Evolutionary conservation across 1,140 invertebrate genomes (phyloP), one percentile per base, ranked within the genome.

Genomic region (Callitettix versicolor): DNA sequence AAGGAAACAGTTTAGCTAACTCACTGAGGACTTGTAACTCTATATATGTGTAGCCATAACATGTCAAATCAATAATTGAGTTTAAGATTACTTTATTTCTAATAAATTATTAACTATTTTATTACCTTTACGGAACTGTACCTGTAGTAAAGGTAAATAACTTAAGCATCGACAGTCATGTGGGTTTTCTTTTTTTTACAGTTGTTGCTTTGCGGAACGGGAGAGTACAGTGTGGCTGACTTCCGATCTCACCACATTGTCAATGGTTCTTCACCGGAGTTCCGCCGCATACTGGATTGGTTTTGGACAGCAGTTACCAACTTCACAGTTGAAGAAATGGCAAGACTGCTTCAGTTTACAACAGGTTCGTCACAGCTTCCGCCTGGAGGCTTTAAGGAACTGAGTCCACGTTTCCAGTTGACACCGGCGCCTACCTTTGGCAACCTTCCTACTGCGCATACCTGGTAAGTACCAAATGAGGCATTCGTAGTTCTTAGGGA

Each of bases 231-330:
- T 58, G 84, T 94, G 48, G 78, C 86, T 14, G 92, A 96, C 73
- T 85, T 95, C 70, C 84, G 87, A 62, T 79, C 84, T 9, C 85
- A 95, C 73, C 88, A 94, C 68, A 81, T 88, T 59, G 80, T 92
- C 15, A 86, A 85, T 65, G 91, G 90, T 12, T 81, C 82, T 51
- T 89, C 86, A 1, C 75, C 83, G 0, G 86, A 90, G 65, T 95
- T 94, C 69, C 74, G 84, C 34, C 80, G 88, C 52, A 82, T 93
- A 38, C 72, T 95, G 17, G 85, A 84, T 58, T 95, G 92, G 91
- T 95, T 95, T 70, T 96, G 92, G 93, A 89, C 90, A 2, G 88
- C 90, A 43, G 83, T 95, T 17, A 84, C 82, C 57, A 91, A 89
- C 69, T 93, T 95, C 68, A 91, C 87, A 26, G 84, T 88, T 63